phyloP scores from a whole-genome alignment of 2,888 invertebrate genomes.

The Cenopis cana region DNA sequence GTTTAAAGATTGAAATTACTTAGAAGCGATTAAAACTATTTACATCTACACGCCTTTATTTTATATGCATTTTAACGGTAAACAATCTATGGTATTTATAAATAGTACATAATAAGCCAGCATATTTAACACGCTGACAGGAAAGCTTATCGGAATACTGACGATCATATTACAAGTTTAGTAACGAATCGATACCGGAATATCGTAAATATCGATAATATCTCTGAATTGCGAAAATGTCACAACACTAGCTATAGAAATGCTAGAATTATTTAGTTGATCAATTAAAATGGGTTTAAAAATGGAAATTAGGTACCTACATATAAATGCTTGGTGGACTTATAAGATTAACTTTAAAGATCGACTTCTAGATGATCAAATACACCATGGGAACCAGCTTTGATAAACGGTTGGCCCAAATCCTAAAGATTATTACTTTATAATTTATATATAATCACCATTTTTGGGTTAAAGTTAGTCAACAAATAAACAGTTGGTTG shows the following conservation, averaged over 20 bases:
- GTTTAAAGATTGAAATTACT: neutral
- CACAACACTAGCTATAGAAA: conserved; percentile 8
- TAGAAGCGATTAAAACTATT: neutral
- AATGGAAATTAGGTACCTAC: neutral
- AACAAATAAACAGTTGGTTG: no score
- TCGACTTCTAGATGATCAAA: no score
- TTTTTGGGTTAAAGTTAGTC: no score
- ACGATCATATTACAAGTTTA: conserved; percentile 48
- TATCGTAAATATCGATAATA: conserved; percentile 44
- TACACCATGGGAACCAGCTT: no score
- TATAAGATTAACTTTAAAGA: no score
- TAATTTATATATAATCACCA: no score
- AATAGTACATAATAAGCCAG: conserved; percentile 11
- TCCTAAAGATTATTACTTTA: no score
- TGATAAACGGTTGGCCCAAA: no score
- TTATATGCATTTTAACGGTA: neutral
- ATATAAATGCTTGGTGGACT: no score
- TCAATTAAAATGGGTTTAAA: neutral
- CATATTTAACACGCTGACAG: conserved; percentile 48
- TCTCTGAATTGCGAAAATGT: conserved; percentile 37
- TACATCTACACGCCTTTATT: conserved; percentile 16
- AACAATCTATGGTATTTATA: neutral
- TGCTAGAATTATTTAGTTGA: neutral
- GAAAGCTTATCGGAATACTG: conserved; percentile 52
- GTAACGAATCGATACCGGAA: conserved; percentile 54